Percentiles rank a stretch among this genome's conserved stretches.
These are phyloP conservation scores for Paracentrotus lividus DNA, from an alignment of 53 echinoderm and acorn worm species.

Conservation along the genomic window DNA sequence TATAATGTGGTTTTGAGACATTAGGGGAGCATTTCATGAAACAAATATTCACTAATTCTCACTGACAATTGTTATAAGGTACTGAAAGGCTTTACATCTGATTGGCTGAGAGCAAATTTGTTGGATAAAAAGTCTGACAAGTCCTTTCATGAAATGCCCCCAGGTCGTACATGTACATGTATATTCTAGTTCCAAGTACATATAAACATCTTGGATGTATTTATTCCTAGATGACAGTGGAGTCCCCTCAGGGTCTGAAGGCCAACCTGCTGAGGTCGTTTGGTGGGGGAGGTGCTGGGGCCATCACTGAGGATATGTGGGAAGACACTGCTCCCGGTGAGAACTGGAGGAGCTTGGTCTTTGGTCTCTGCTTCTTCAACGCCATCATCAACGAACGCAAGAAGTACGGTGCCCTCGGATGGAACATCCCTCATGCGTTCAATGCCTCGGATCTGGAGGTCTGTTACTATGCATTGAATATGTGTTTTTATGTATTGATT, in stretches of 20 bases:
- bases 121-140: too few relatives aligned
- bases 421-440: slow-evolving; percentile 98
- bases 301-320: slow-evolving; percentile 91
- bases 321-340: slow-evolving; percentile 85
- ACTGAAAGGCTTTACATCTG: too few relatives aligned
- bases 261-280: slow-evolving; percentile 93
- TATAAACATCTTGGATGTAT: too few relatives aligned
- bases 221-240: slow-evolving; percentile 88
- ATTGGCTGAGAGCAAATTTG: too few relatives aligned
- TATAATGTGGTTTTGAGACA: too few relatives aligned
- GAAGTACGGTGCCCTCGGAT: slow-evolving; percentile 97
- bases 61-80: too few relatives aligned
- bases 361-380: slow-evolving; percentile 99
- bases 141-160: too few relatives aligned
- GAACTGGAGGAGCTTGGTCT: slow-evolving; percentile 91
- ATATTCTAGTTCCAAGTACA: too few relatives aligned
- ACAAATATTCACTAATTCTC: too few relatives aligned
- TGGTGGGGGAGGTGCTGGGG: slow-evolving; percentile 81
- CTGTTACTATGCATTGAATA: background rate
- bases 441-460: slow-evolving; percentile 98
- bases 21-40: too few relatives aligned
- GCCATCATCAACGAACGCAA: slow-evolving; percentile 95
- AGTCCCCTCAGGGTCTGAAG: slow-evolving; percentile 97
- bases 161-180: too few relatives aligned
- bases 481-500: background rate